Conservation (phyloP, 2,888 invertebrate species). For the Hartigia nigra region DNA sequence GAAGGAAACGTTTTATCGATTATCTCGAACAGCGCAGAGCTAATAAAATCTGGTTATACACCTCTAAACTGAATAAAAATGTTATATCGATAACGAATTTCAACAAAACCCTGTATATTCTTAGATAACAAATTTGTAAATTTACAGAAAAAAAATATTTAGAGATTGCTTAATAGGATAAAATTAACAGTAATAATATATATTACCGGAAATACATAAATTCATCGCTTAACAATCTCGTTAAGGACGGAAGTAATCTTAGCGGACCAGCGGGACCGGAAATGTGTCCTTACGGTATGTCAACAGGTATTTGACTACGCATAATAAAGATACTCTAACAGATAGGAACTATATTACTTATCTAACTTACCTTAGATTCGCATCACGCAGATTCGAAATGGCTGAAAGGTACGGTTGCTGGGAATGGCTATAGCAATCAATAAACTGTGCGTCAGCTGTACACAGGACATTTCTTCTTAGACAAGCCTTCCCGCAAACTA, state of each 20-base stretch:
- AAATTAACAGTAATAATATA: neutral
- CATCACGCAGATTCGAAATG: neutral
- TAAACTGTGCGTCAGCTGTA: conserved; percentile 3
- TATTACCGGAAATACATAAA: neutral
- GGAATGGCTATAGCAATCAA: conserved; percentile 13
- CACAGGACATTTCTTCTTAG: neutral
- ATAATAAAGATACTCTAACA: neutral
- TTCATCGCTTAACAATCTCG: neutral
- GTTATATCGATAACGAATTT: neutral
- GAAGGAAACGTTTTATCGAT: neutral
- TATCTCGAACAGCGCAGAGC: neutral
- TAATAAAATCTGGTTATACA: neutral
- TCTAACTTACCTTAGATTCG: neutral
- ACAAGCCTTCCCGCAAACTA: neutral
- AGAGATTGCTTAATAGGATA: neutral
- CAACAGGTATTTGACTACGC: neutral
- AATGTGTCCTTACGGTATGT: neutral
- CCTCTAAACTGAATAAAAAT: neutral
- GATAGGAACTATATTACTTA: neutral
- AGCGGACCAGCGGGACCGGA: neutral
- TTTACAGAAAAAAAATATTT: too few species aligned
- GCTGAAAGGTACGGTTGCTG: neutral
- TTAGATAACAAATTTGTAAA: neutral
- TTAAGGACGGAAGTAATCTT: neutral
- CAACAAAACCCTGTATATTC: neutral